Evolutionary conservation across 92 coral and sea anemone genomes (phyloP), one percentile per base, ranked within the genome.

Genomic region (Epizoanthus ramosus): DNA sequence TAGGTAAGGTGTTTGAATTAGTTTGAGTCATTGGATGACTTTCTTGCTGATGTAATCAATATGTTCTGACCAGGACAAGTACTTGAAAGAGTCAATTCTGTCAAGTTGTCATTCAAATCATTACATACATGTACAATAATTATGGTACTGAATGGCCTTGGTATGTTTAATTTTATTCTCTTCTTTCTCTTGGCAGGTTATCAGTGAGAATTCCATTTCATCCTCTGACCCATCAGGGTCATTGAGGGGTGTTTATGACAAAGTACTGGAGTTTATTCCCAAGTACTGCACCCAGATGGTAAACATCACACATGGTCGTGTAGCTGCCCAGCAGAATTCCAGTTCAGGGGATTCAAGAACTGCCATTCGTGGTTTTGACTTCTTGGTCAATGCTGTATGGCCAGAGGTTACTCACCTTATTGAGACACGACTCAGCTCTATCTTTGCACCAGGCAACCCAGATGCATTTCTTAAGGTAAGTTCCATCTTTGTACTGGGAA

Each of bases 361-460:
- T 33, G 94, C 94, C 24, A 94, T 96, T 72, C 87, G 97, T 60
- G 99, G 98, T 16, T 94, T 92, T 87, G 98, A 97, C 80, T 94
- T 97, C 79, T 56, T 97, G 21, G 99, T 94, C 50, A 96, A 96
- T 76, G 94, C 99, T 18, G 97, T 96, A 54, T 96, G 99, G 99
- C 99, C 99, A 45, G 99, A 96, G 74, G 97, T 92, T 37, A 87
- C 88, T 8, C 79, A 89, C 18, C 90, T 93, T 6, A 76, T 94
- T 58, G 96, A 93, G 83, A 84, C 91, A 66, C 87, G 97, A 59
- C 80, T 94, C 72, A 84, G 90, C 25, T 94, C 99, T 17, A 94
- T 96, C 63, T 96, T 96, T 88, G 99, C 99, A 14, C 99, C 99
- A 67, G 99, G 99, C 54, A 94, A 96, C 71, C 98, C 99, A 19